Conservation (phyloP, 2,888 invertebrate genomes). For the Ophraella communa region DNA sequence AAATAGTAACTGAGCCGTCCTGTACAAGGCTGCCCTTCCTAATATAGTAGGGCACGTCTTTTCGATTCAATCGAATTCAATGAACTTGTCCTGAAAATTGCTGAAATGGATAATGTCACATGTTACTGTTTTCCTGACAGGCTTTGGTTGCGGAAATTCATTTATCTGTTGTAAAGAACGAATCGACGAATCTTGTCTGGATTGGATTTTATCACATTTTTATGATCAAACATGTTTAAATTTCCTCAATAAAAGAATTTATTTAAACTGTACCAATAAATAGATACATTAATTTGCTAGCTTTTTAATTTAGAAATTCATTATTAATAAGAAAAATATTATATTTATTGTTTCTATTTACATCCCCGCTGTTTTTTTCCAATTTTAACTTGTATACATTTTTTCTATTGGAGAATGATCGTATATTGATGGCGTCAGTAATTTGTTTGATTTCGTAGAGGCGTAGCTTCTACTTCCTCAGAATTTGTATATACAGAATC, state of each 20-base stretch:
- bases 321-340: neutral
- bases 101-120: slow-evolving; percentile 9
- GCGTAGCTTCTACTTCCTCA: neutral
- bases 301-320: no score
- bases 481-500: neutral
- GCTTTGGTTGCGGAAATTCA: slow-evolving; percentile 6
- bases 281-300: no score
- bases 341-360: neutral
- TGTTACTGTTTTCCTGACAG: slow-evolving; percentile 14
- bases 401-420: neutral
- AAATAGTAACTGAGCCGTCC: neutral
- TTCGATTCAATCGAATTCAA: slow-evolving; percentile 13
- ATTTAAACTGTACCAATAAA: no score
- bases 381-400: neutral
- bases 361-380: neutral
- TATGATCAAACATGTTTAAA: neutral
- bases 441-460: neutral
- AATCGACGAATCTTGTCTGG: neutral
- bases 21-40: neutral
- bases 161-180: neutral
- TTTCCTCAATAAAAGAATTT: no score
- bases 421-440: neutral
- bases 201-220: neutral
- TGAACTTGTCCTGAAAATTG: slow-evolving; percentile 16
- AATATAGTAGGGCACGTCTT: slow-evolving; percentile 4